phyloP scores from a whole-genome alignment of 2,113 vertebrate genomes.

The Cebus imitator region DNA sequence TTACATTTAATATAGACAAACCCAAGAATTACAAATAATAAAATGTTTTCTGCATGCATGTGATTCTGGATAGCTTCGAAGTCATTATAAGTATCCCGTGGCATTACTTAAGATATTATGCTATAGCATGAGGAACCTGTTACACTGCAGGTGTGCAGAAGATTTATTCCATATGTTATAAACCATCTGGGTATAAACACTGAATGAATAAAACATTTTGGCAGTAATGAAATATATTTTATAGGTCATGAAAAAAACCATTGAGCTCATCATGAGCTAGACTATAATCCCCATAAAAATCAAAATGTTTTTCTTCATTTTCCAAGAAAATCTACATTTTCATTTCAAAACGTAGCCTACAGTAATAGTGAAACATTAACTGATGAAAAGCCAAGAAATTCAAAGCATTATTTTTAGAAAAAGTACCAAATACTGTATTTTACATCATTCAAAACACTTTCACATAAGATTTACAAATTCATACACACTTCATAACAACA shows the following conservation, averaged over 20 bases:
- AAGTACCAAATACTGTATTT: not conserved
- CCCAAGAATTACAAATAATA: slow-evolving; percentile 78
- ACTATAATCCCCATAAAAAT: not conserved
- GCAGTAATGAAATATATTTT: slow-evolving; percentile 62
- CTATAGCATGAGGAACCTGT: slow-evolving; percentile 72
- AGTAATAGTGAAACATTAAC: not conserved
- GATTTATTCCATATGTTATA: slow-evolving; percentile 79
- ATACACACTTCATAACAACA: not conserved
- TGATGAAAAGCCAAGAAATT: not conserved
- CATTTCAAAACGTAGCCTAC: not conserved
- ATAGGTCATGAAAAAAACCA: slow-evolving; percentile 59
- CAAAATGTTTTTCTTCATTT: slow-evolving; percentile 63
- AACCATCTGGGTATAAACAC: slow-evolving; percentile 66
- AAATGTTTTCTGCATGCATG: slow-evolving; percentile 74
- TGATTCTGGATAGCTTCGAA: slow-evolving; percentile 77
- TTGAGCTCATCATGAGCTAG: slow-evolving; percentile 10
- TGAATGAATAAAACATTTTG: slow-evolving; percentile 60
- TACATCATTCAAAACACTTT: not conserved
- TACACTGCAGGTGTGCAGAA: slow-evolving; percentile 78
- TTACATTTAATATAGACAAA: slow-evolving; percentile 75
- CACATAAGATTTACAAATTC: not conserved
- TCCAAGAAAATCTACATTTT: not conserved
- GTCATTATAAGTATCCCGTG: slow-evolving; percentile 66
- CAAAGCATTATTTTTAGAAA: not conserved
- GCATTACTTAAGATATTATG: slow-evolving; percentile 75